phyloP scores from a whole-genome alignment of 2,113 vertebrate genomes.

The Hiodon tergisus region DNA sequence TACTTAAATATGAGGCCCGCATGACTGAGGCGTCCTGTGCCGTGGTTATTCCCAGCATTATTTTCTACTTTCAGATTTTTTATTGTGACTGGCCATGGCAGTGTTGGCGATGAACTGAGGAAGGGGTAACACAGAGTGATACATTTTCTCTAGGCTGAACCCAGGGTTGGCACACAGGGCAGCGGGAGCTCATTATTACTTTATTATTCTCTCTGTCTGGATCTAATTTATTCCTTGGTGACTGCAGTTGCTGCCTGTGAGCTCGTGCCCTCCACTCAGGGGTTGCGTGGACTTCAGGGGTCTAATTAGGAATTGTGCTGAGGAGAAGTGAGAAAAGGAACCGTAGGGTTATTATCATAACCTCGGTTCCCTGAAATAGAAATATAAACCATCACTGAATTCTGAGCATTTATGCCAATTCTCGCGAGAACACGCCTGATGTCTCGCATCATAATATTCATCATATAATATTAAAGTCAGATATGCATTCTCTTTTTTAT shows the following conservation, averaged over 20 bases:
- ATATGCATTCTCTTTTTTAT: too few relatives aligned
- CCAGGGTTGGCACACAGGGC: slow-evolving; percentile 35
- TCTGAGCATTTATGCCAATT: too few relatives aligned
- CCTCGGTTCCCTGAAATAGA: too few relatives aligned
- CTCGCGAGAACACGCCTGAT: too few relatives aligned
- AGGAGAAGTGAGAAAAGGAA: not conserved
- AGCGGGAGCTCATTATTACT: slow-evolving; percentile 49
- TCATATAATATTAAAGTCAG: too few relatives aligned
- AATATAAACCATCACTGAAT: too few relatives aligned
- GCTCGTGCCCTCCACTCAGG: slow-evolving; percentile 3
- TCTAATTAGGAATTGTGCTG: slow-evolving; percentile 20
- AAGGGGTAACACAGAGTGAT: slow-evolving; percentile 41
- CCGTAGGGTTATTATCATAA: too few relatives aligned
- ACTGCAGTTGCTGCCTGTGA: slow-evolving; percentile 16
- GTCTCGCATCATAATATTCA: too few relatives aligned
- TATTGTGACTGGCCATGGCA: slow-evolving; percentile 9
- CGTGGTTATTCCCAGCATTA: not conserved
- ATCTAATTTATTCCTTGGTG: slow-evolving; percentile 51
- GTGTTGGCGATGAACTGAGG: slow-evolving; percentile 29
- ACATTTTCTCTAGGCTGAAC: slow-evolving; percentile 37
- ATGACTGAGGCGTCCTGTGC: not conserved
- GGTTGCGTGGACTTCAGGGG: slow-evolving; percentile 22
- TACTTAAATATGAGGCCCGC: not conserved
- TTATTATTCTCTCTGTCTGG: slow-evolving; percentile 47
- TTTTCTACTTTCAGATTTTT: not conserved